Evolutionary conservation across 2,888 invertebrate species (phyloP), one percentile per base, ranked within the genome.

Genomic region (Drosophila algonquin): DNA sequence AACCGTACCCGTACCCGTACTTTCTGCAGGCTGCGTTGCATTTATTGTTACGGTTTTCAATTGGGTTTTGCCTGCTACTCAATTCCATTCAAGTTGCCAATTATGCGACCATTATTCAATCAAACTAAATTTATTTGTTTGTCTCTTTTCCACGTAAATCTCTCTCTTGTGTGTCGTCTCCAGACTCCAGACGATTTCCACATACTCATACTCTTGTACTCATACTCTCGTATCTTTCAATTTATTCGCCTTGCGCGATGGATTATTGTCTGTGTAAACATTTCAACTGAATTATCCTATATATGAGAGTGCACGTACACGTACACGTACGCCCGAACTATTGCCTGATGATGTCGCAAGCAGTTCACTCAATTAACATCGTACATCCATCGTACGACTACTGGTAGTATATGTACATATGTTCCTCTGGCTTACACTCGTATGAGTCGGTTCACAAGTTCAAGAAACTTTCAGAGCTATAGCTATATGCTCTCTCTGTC

Each of bases 51-150:
- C 73, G 76, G 56, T 77, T 80, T 74, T 75, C 71, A 71, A 63
- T 64, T 91, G 85, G 89, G 90, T 90, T 92, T 91, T 92, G 92
- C 92, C 91, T 91, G 91, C 91, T 91, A 92, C 92, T 92, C 92
- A 92, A 91, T 92, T 92, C 91, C 92, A 92, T 92, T 92, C 92
- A 92, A 91, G 90, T 90, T 92, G 92, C 92, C 92, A 92, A 92
- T 92, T 92, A 92, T 90, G 90, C 75, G 87, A 75, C 90, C 91
- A 92, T 92, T 92, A 92, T 92, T 89, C 90, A 92, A 92, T 92
- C 91, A 92, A 90, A 90, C 83, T 91, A 92, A 92, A 92, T 92
- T 92, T 92, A 92, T 92, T 92, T 92, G 92, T 92, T 92, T 92
- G 91, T 92, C 90, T 86, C 83, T 83, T 76, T 86, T 88, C 87